Evolutionary conservation across 2,888 invertebrate genomes (phyloP).

Genomic region (Drosophila algonquin): DNA sequence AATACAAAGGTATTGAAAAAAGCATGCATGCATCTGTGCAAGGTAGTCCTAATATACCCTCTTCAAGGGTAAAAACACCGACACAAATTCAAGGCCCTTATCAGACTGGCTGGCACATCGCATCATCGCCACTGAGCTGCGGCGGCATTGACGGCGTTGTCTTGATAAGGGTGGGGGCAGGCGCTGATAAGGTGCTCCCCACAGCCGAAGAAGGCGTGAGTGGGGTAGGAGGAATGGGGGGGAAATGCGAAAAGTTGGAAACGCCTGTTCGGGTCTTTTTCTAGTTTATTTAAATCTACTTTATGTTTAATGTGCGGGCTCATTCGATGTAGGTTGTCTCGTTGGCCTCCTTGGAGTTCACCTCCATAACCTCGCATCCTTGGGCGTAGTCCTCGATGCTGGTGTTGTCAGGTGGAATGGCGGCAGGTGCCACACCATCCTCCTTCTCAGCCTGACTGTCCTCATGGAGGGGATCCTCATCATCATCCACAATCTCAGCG

Average conservation of each 20-base stretch:
- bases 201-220: slow-evolving; percentile 5
- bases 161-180: slow-evolving; percentile 4
- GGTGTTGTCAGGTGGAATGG: slow-evolving; percentile 30
- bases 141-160: slow-evolving; percentile 24
- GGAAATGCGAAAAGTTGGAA: neutral
- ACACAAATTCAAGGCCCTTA: neutral
- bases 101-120: slow-evolving; percentile 12
- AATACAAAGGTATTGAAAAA: too few species aligned
- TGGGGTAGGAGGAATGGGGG: neutral
- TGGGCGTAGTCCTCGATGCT: slow-evolving; percentile 74
- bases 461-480: neutral
- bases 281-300: slow-evolving; percentile 19
- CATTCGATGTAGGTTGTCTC: slow-evolving; percentile 58
- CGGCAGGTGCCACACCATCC: neutral
- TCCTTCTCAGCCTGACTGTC: slow-evolving; percentile 26
- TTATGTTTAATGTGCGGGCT: neutral
- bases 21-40: neutral
- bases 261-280: neutral
- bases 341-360: slow-evolving; percentile 68
- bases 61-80: neutral
- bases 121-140: slow-evolving; percentile 7
- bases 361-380: slow-evolving; percentile 74
- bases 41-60: neutral
- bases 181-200: slow-evolving; percentile 9
- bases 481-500: neutral